Conservation (phyloP, 2,888 invertebrate species). For the Sphecodes monilicornis region DNA sequence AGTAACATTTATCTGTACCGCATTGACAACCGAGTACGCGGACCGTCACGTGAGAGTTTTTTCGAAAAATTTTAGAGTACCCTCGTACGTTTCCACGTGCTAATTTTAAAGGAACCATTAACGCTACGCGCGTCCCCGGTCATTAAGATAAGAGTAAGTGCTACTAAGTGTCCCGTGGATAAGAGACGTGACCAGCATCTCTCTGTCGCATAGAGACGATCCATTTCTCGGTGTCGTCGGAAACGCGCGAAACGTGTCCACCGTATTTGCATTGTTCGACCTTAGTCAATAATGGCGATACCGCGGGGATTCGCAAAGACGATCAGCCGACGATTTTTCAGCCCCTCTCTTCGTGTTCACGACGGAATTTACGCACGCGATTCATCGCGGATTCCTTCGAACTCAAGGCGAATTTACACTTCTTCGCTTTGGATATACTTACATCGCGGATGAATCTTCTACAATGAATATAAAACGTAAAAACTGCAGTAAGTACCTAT, state of each 20-base stretch:
- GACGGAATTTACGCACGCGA: neutral
- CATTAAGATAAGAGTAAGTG: slow-evolving; percentile 85
- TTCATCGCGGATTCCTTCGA: neutral
- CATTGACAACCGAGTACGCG: slow-evolving; percentile 26
- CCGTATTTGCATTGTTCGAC: slow-evolving; percentile 30
- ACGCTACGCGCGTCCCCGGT: slow-evolving; percentile 82
- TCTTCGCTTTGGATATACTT: too few species aligned
- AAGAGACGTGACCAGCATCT: slow-evolving; percentile 78
- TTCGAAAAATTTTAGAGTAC: slow-evolving; percentile 73
- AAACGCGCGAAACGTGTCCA: slow-evolving; percentile 24
- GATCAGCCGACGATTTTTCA: slow-evolving; percentile 8
- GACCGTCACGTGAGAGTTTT: slow-evolving; percentile 39
- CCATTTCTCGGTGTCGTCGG: slow-evolving; percentile 26
- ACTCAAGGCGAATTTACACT: neutral
- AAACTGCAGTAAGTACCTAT: too few species aligned
- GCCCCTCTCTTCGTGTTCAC: neutral
- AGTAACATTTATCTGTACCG: slow-evolving; percentile 35
- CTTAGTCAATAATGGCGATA: slow-evolving; percentile 21
- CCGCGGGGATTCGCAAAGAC: neutral
- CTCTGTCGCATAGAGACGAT: slow-evolving; percentile 65
- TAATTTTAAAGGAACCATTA: slow-evolving; percentile 84
- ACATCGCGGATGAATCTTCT: too few species aligned
- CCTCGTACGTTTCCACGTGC: slow-evolving; percentile 68
- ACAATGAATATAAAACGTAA: too few species aligned
- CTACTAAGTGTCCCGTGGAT: slow-evolving; percentile 84